Percentiles rank a stretch among this genome's conserved stretches.
Evolutionary conservation across 1,140 invertebrate genomes (phyloP).

Genomic region (Eulimnadia texana): DNA sequence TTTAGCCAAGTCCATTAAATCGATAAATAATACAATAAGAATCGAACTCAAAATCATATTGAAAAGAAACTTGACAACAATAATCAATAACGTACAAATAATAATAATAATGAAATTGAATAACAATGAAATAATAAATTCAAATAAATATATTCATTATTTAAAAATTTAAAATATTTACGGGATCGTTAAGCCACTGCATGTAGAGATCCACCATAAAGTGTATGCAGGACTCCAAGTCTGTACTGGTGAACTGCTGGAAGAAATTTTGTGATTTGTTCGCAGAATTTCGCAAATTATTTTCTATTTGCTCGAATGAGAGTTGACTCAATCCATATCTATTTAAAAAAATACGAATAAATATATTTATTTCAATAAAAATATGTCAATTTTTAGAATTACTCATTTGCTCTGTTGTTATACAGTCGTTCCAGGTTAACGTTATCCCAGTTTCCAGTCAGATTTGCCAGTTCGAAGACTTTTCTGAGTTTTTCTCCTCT

Average conservation of each 20-base stretch:
- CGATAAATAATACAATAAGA: too few relatives aligned
- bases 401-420: background rate
- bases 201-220: slow-evolving; percentile 66
- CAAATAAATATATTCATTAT: background rate
- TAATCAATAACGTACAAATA: background rate
- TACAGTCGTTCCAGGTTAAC: background rate
- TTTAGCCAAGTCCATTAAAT: too few relatives aligned
- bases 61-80: too few relatives aligned
- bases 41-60: too few relatives aligned
- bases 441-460: background rate
- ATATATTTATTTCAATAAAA: too few relatives aligned
- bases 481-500: slow-evolving; percentile 6
- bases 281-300: background rate
- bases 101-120: background rate
- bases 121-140: background rate
- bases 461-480: background rate
- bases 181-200: slow-evolving; percentile 47
- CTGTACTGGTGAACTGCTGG: slow-evolving; percentile 38
- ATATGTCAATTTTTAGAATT: too few relatives aligned
- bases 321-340: background rate
- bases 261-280: background rate
- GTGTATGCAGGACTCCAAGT: slow-evolving; percentile 73
- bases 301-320: background rate
- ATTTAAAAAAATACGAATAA: too few relatives aligned
- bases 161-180: too few relatives aligned